Base-by-base conservation (phyloP, 2,797 vertebrate genomes). In the Catharus ustulatus region DNA sequence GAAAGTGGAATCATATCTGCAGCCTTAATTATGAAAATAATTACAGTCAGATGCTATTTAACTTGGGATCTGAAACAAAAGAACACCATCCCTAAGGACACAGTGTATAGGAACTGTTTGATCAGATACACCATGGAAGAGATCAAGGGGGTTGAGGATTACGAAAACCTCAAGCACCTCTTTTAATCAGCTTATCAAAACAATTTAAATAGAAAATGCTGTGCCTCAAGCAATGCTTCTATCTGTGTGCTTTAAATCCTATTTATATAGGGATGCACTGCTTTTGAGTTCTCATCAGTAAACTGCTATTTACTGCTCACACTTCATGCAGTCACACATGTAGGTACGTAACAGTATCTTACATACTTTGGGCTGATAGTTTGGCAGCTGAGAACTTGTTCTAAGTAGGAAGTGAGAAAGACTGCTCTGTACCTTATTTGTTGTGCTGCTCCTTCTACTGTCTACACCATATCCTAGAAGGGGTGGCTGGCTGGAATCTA, bases 141-240 rank as follows among this genome's bases (percentile, higher is more conserved):
- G 87, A 96, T 91, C 75, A 95, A 94, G 87, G 43, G 71, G 38
- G 16, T 9, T 88, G 79, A 76, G 16, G 58, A 78, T 85, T 84
- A 78, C 0, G 23, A 95, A 97, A 89, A 57, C 54, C 80, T 85
- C 76, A 93, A 94, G 61, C 63, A 91, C 38, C 82, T 76, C 87
- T 89, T 84, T 89, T 93, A 76, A 94, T 89, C 69, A 92, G 61
- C 57, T 93, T 80, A 94, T 61, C 73, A 67, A 96, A 96, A 92
- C 54, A 48, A 69, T 61, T 81, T 63, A 61, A 88, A 87, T 30
- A 88, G 49, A 88, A 91, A 93, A 89, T 26, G 24, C 38, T 89
- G 11, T 69, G 63, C 73, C 48, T 69, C 38, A 42, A 95, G 78
- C 59, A 64, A 9, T 78, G 43, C 62, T 81, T 63, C 24, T 24